Evolutionary conservation across 2,888 invertebrate genomes (phyloP).

Genomic region (Cynaeus angustus): DNA sequence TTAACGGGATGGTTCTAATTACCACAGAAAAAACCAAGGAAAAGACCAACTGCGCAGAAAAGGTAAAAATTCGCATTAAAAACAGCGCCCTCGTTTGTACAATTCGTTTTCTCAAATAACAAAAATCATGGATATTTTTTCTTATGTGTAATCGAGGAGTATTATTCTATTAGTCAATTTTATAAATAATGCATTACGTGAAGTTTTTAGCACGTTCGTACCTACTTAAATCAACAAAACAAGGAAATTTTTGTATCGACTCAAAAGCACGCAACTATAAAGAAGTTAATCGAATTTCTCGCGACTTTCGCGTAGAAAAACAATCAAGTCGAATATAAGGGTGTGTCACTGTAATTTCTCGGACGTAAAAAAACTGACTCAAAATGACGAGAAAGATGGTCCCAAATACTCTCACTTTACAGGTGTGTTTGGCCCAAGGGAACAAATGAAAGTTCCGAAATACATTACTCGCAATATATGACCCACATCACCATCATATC

Average conservation of each 20-base stretch:
- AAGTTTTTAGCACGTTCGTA: not conserved
- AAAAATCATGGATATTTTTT: too few relatives aligned
- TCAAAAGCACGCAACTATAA: constrained; percentile 8
- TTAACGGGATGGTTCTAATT: constrained; percentile 29
- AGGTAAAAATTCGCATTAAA: too few relatives aligned
- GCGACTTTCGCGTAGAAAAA: constrained; percentile 20
- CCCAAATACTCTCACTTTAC: constrained; percentile 49
- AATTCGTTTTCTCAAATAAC: too few relatives aligned
- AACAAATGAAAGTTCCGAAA: constrained; percentile 50
- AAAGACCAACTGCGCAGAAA: too few relatives aligned
- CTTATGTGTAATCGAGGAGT: too few relatives aligned
- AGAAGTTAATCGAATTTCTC: constrained; percentile 31
- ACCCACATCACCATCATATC: constrained; percentile 34
- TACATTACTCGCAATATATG: constrained; percentile 29
- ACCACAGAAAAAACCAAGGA: not conserved
- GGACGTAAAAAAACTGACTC: constrained; percentile 14
- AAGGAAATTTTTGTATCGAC: too few relatives aligned
- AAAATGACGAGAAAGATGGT: constrained; percentile 39
- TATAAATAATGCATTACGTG: not conserved
- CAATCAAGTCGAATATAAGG: constrained; percentile 33
- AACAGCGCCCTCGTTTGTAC: too few relatives aligned
- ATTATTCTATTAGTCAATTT: not conserved
- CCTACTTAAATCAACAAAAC: too few relatives aligned
- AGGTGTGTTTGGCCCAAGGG: constrained; percentile 45
- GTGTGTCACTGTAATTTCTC: constrained; percentile 38